A percentile compares a stretch with the other conserved stretches of the same genome.
phyloP scores from a whole-genome alignment of 2,797 vertebrate genomes.

The Nannoperca australis region DNA sequence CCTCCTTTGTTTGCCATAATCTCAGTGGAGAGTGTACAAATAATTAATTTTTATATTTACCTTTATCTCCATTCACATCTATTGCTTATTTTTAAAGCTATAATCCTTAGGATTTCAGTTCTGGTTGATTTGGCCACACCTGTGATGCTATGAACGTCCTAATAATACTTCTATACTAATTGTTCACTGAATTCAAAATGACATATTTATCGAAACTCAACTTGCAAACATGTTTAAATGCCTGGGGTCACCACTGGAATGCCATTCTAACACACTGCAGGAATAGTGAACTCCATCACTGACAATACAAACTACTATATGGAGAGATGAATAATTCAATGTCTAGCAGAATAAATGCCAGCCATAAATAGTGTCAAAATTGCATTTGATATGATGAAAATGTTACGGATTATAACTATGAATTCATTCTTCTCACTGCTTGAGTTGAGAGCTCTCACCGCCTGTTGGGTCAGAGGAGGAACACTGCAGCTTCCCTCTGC shows the following conservation, averaged over 20 bases:
- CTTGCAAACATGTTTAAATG: neutral
- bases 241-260: neutral
- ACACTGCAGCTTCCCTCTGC: neutral
- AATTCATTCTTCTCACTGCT: conserved; percentile 10
- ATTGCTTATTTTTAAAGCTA: neutral
- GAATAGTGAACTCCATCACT: neutral
- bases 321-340: neutral
- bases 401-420: neutral
- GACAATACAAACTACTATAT: neutral
- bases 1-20: neutral
- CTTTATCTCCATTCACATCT: neutral
- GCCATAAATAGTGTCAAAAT: neutral
- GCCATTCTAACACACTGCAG: neutral
- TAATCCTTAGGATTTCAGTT: neutral
- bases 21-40: no score
- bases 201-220: neutral
- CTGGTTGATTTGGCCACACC: neutral
- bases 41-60: neutral
- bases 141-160: neutral
- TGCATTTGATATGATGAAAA: neutral
- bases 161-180: neutral
- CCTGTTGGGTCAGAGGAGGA: conserved; percentile 10
- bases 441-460: conserved; percentile 5
- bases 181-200: neutral
- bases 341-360: neutral